Percentiles rank a stretch among this genome's conserved stretches.
These are phyloP conservation scores for Apogon hyalosoma DNA, from an alignment of 2,797 vertebrate species.

Conservation along the genomic window DNA sequence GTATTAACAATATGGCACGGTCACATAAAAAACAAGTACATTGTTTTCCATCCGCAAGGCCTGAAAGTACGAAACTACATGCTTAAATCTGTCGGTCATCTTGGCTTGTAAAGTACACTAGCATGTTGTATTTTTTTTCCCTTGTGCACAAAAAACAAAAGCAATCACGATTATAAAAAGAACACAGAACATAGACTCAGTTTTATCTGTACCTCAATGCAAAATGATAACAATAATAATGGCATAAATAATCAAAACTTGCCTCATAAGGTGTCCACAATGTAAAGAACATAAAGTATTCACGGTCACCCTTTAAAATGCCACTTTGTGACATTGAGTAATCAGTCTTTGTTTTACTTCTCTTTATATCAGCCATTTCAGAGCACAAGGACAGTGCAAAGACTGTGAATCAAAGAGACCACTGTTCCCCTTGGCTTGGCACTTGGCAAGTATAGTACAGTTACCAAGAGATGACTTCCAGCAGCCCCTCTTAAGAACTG, in stretches of 20 bases:
- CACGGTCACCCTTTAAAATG: slow-evolving; percentile 28
- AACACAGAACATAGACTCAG: slow-evolving; percentile 47
- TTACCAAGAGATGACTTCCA: slow-evolving; percentile 43
- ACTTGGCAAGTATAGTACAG: slow-evolving; percentile 59
- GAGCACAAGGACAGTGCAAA: slow-evolving; percentile 37
- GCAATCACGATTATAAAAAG: slow-evolving; percentile 25
- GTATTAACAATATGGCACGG: slow-evolving; percentile 49
- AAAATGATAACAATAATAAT: slow-evolving; percentile 24
- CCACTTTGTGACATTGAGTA: slow-evolving; percentile 37
- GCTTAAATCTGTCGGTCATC: neutral
- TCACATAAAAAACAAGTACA: slow-evolving; percentile 31
- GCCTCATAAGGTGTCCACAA: slow-evolving; percentile 31
- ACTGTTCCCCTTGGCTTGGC: slow-evolving; percentile 68
- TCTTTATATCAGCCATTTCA: slow-evolving; percentile 25
- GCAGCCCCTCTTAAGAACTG: slow-evolving; percentile 18
- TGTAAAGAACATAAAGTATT: slow-evolving; percentile 26
- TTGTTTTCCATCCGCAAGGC: slow-evolving; percentile 21
- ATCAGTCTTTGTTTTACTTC: slow-evolving; percentile 18
- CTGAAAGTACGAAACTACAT: slow-evolving; percentile 31
- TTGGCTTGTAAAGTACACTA: slow-evolving; percentile 13
- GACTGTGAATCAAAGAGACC: slow-evolving; percentile 56
- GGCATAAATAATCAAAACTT: slow-evolving; percentile 26
- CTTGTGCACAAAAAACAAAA: slow-evolving; percentile 35
- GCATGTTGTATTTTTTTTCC: slow-evolving; percentile 14
- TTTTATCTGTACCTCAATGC: slow-evolving; percentile 45